Base-by-base conservation (phyloP, 2,113 vertebrate genomes). In the Paralichthys olivaceus region DNA sequence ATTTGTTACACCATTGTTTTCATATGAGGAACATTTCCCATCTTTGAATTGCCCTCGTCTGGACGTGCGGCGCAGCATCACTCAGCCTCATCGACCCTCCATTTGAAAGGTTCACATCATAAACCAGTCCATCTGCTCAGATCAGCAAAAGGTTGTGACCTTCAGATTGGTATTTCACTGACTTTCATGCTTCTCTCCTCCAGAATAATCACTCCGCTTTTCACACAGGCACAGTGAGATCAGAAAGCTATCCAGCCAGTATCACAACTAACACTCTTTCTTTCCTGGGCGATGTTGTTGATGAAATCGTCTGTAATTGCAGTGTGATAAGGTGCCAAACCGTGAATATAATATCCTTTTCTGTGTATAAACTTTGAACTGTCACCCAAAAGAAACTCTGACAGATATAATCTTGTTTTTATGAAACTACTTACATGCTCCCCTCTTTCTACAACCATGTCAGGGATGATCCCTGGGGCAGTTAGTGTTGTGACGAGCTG, bases 61-160 rank as follows among this genome's bases (percentile, higher is more conserved):
- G 29, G 61, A 54, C 11, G 2, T 11, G 49, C 55, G 29, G 60
- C 1, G 23, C 6, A 57, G 55, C 49, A 74, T 91, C 70, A 60
- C 45, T 79, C 72, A 32, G 17, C 6, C 49, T 73, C 74, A 90
- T 84, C 54, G 83, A 81, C 82, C 77, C 75, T 56, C 56, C 59
- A 20, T 69, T 64, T 83, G 64, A 90, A 90, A 89, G 81, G 84
- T 84, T 70, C 86, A 81, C 63, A 87, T 86, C 85, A 82, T 73
- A 89, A 75, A 65, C 34, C 70, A 37, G 74, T 87, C 83, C 76
- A 72, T 88, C 79, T 64, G 77, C 82, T 90, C 84, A 88, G 87
- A 93, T 93, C 84, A 84, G 19, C 59, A 9, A 93, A 94, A 93
- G 91, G 88, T 87, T 65, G 20, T 74, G 89, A 89, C 91, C 92